Evolutionary conservation across 2,113 vertebrate genomes (phyloP).

Genomic region (Abramis brama): DNA sequence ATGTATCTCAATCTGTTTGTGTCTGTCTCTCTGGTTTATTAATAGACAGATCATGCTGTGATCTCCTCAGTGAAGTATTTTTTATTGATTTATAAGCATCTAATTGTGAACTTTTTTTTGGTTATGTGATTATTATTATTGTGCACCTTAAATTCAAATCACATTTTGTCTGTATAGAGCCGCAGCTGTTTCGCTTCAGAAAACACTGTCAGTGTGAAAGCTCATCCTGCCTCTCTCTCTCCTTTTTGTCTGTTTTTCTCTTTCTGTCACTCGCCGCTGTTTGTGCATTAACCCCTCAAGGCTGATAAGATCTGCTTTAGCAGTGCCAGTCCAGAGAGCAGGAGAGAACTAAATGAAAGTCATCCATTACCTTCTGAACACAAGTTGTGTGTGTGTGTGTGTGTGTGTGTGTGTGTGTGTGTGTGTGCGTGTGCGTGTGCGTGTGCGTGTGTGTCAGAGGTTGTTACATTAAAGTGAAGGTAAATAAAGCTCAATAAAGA

Average conservation of each 20-base stretch:
- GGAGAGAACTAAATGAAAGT: conserved; percentile 36
- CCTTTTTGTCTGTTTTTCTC: conserved; percentile 3
- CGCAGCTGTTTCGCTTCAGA: neutral
- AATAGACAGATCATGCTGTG: neutral
- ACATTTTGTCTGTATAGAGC: neutral
- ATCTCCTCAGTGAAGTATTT: neutral
- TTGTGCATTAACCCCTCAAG: conserved; percentile 41
- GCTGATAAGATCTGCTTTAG: conserved; percentile 41
- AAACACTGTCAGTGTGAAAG: neutral
- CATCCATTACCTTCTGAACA: conserved; percentile 4
- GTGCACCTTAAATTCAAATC: too few relatives aligned
- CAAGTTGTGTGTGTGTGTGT: too few relatives aligned
- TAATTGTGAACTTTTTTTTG: too few relatives aligned
- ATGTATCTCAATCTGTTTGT: neutral
- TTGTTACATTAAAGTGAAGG: conserved; percentile 30
- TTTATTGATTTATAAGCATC: neutral
- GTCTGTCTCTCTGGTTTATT: neutral
- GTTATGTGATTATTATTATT: too few relatives aligned
- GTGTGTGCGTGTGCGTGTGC: conserved; percentile 28
- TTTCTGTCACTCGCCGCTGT: neutral
- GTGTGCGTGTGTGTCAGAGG: conserved; percentile 33
- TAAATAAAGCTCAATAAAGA: conserved; percentile 38
- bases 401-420: too few relatives aligned
- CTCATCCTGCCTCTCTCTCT: conserved; percentile 15
- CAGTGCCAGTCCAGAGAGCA: conserved; percentile 22